Conservation (phyloP, 2,888 invertebrate genomes). For the Cataglyphis livida region DNA sequence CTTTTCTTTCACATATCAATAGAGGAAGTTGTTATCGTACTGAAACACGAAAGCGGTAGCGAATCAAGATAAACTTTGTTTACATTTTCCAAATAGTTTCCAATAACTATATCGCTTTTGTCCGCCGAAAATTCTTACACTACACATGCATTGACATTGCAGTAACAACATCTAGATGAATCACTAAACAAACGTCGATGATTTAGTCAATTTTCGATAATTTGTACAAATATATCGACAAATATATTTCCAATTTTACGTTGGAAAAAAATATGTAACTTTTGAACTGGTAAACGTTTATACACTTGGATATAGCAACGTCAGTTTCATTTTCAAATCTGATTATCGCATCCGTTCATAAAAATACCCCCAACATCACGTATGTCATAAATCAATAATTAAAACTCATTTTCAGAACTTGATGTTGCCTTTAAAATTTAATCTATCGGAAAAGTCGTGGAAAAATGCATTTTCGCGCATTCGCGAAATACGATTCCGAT, state of each 20-base stretch:
- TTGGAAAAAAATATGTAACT: not conserved
- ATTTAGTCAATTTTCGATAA: not conserved
- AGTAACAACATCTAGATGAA: not conserved
- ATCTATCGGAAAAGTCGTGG: not conserved
- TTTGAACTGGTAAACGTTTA: too few species aligned
- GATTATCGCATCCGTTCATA: not conserved
- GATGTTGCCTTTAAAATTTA: too few species aligned
- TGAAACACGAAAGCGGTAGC: not conserved
- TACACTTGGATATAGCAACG: too few species aligned
- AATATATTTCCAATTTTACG: too few species aligned
- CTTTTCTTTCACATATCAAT: not conserved
- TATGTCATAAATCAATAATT: not conserved
- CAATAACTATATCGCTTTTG: not conserved
- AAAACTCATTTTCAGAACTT: too few species aligned
- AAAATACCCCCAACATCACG: not conserved
- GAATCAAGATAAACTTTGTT: conserved; percentile 9
- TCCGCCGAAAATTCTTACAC: not conserved
- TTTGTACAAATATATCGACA: not conserved
- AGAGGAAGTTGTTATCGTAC: not conserved
- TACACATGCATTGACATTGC: not conserved
- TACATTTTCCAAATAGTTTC: not conserved
- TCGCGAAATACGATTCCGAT: too few species aligned
- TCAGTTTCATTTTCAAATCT: not conserved
- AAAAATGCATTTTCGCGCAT: too few species aligned
- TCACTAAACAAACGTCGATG: not conserved